Evolutionary conservation across 2,113 vertebrate genomes (phyloP), one percentile per base, ranked within the genome.

Genomic region (Circaetus cinerascens): DNA sequence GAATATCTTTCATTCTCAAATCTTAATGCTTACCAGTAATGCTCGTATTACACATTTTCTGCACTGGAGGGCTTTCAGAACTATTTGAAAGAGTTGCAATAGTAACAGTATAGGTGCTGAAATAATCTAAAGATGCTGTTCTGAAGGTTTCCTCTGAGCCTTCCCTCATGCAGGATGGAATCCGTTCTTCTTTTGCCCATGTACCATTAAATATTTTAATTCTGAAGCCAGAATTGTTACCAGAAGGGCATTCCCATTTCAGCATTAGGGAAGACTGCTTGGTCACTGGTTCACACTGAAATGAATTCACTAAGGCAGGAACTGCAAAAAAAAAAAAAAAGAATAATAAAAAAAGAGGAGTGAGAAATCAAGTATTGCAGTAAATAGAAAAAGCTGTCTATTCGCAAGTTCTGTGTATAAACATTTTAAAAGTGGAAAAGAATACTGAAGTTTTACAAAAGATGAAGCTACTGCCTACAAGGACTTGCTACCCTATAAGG

Each of bases 11-110:
- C 21, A 41, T 26, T 40, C 22, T 60, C 22, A 36, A 69, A 74
- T 66, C 40, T 43, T 66, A 10, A 14, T 10, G 51, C 98, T 90
- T 98, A 99, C 99, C 91, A 93, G 98, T 98, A 93, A 99, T 98
- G 86, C 98, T 98, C 0, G 99, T 99, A 10, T 0, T 18, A 78
- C 99, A 99, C 17, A 2, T 1, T 2, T 2, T 4, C 5, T 34
- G 4, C 34, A 60, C 5, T 10, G 98, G 30, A 9, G 2, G 10
- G 45, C 99, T 99, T 21, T 10, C 41, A 60, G 13, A 23, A 34
- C 74, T 95, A 94, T 96, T 98, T 92, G 98, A 98, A 82, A 74
- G 11, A 11, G 99, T 99, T 73, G 34, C 22, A 34, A 99, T 48
- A 41, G 3, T 92, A 79, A 99, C 66, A 5, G 1, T 77, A 84